These are phyloP conservation scores for Rhagologus leucostigma DNA, from an alignment of 2,113 vertebrate genomes.

Conservation along the genomic window DNA sequence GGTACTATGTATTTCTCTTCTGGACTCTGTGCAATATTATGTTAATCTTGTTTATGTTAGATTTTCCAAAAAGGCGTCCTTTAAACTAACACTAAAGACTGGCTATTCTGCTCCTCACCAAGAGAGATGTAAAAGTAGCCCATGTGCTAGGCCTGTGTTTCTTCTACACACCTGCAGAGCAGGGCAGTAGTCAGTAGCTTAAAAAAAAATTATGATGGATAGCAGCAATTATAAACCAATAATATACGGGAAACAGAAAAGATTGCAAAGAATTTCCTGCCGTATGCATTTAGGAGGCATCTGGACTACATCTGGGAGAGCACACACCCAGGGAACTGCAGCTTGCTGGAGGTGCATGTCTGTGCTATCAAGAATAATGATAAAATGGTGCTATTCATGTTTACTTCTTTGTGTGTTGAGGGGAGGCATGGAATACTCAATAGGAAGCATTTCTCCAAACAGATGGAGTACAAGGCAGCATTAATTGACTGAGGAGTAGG, in stretches of 20 bases:
- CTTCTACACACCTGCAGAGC: conserved; percentile 64
- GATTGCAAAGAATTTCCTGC: conserved; percentile 69
- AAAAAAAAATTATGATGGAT: conserved; percentile 68
- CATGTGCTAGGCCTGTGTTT: conserved; percentile 28
- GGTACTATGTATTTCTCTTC: neutral
- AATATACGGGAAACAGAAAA: conserved; percentile 66
- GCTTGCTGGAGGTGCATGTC: conserved; percentile 24
- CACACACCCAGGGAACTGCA: conserved; percentile 2
- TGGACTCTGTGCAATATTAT: neutral
- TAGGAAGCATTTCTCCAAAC: neutral
- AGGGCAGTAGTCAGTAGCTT: conserved; percentile 54
- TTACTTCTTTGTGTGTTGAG: neutral
- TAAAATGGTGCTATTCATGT: conserved; percentile 10
- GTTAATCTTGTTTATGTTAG: neutral
- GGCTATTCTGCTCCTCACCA: neutral
- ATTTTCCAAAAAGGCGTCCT: neutral
- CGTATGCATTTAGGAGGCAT: conserved; percentile 65
- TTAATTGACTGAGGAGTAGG: conserved; percentile 21
- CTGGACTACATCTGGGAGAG: conserved; percentile 70
- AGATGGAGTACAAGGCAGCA: neutral
- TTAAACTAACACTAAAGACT: neutral
- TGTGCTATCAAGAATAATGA: conserved; percentile 44
- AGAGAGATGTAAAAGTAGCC: neutral
- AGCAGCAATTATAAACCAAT: conserved; percentile 72
- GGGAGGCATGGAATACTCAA: neutral